Evolutionary conservation across 2,888 invertebrate genomes (phyloP), one percentile per base, ranked within the genome.

Genomic region (Drosophila putrida): DNA sequence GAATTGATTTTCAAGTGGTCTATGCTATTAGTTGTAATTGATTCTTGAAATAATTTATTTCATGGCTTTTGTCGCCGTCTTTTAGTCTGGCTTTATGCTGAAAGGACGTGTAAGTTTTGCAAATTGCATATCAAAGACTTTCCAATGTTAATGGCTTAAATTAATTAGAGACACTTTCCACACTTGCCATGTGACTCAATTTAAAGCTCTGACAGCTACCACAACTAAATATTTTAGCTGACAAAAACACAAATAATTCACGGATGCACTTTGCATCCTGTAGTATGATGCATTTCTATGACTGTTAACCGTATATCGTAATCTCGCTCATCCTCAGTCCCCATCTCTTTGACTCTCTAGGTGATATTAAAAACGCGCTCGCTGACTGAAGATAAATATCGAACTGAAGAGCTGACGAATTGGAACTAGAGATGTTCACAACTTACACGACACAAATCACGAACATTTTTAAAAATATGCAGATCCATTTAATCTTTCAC

Each of bases 21-120:
- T 82, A 84, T 82, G 82, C 82, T 84, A 79, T 85, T 84, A 82
- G 85, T 74, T 79, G 82, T 85, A 82, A 82, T 82, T 82, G 82
- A 85, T 82, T 85, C 85, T 79, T 75, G 85, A 85, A 82, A 82
- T 82, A 83, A 82, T 85, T 82, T 85, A 82, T 82, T 75, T 82
- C 71, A 76, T 84, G 71, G 70, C 82, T 79, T 84, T 78, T 83
- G 82, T 81, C 81, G 84, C 84, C 83, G 62, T 49, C 64, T 58
- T 44, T 57, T 35, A 36, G 53, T 11, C 64, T 25, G 61, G 38
- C 55, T 66, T 65, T 53, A 64, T 72, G 25, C 54, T 38, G 33
- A 20, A 28, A 44, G 44, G 43, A 78, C 75, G 67, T 72, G 71
- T 65, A 73, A 75, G 68, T 63, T 69, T 61, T 66, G 67, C 71